A percentile compares a stretch with the other conserved stretches of the same genome.
These are phyloP conservation scores for Sabellastarte sp. DNA, from an alignment of 2,888 invertebrate species.

Conservation along the genomic window DNA sequence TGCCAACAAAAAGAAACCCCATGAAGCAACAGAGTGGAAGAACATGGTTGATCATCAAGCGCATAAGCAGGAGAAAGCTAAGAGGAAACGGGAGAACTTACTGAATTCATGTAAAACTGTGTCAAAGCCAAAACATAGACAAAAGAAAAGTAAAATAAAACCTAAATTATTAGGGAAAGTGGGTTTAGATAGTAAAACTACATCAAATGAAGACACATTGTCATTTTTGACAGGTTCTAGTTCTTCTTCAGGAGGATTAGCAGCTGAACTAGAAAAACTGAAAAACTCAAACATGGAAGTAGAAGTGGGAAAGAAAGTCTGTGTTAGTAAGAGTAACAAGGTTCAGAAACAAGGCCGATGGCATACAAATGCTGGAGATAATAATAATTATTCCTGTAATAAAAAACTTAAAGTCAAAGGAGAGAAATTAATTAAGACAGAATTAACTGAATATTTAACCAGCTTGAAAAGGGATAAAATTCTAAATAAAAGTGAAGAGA, in stretches of 20 bases:
- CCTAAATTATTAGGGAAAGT: too few species aligned
- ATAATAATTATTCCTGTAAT: too few species aligned
- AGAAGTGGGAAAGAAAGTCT: too few species aligned
- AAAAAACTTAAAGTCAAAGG: too few species aligned
- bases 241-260: constrained; percentile 4
- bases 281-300: too few species aligned
- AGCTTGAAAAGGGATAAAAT: constrained; percentile 5
- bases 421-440: constrained; percentile 2
- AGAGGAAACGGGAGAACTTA: neutral
- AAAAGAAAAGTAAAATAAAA: constrained; percentile 11
- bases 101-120: neutral
- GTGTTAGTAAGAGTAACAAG: too few species aligned
- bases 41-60: neutral
- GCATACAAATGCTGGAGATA: too few species aligned
- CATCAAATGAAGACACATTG: constrained; percentile 7
- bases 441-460: neutral
- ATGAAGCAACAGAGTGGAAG: constrained; percentile 14
- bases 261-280: constrained; percentile 10
- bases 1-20: constrained; percentile 18
- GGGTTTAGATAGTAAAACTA: neutral
- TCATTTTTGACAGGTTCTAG: neutral
- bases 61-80: neutral
- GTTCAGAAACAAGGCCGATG: too few species aligned
- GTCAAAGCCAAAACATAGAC: neutral
- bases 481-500: constrained; percentile 1